Conservation (phyloP, 1,140 invertebrate species). For the Chrysopa pallens region DNA sequence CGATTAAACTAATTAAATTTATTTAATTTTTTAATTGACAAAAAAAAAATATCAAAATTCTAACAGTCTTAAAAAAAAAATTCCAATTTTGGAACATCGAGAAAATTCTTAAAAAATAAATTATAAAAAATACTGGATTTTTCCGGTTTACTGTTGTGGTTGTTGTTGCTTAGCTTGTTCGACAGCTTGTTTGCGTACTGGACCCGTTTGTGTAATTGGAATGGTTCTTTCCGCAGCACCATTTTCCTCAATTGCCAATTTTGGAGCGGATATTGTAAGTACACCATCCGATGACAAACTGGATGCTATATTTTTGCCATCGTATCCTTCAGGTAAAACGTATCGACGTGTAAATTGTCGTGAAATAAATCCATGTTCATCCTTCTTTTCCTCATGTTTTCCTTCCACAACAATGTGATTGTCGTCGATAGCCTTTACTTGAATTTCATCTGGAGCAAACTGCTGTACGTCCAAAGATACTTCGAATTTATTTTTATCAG, state of each 20-base stretch:
- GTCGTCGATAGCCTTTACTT: constrained; percentile 45
- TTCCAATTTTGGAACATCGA: too few species aligned
- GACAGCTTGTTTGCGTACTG: not conserved
- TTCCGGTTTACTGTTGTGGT: too few species aligned
- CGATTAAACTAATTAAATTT: too few species aligned
- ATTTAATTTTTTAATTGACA: too few species aligned
- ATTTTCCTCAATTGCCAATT: constrained; percentile 21
- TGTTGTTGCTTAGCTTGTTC: too few species aligned
- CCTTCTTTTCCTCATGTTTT: constrained; percentile 46
- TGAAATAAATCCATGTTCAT: constrained; percentile 36
- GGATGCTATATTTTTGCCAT: constrained; percentile 39
- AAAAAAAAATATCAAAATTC: too few species aligned
- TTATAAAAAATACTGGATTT: too few species aligned
- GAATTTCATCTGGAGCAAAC: constrained; percentile 58
- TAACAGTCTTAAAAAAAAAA: too few species aligned
- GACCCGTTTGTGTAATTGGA: not conserved
- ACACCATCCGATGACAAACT: constrained; percentile 52
- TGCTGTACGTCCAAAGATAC: constrained; percentile 47
- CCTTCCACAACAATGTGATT: constrained; percentile 44
- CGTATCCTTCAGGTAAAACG: constrained; percentile 41
- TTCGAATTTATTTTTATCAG: constrained; percentile 35
- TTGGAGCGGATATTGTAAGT: constrained; percentile 41
- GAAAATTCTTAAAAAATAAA: too few species aligned
- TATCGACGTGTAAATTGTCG: constrained; percentile 44
- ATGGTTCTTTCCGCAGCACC: not conserved